Base-by-base conservation (phyloP, 1,140 invertebrate genomes). In the Drosophila arawakana region DNA sequence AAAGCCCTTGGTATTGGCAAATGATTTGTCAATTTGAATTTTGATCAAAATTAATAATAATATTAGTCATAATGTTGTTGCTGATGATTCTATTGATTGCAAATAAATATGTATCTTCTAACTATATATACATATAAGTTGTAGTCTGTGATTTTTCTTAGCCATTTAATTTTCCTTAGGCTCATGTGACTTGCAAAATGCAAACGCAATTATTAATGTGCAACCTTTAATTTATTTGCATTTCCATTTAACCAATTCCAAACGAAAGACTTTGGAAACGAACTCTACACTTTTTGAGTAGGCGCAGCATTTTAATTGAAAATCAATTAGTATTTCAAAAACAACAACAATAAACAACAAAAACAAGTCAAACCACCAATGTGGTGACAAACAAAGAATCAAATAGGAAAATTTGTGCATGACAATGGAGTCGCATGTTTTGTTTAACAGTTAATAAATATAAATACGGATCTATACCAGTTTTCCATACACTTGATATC, bases 181-280 rank as follows among this genome's bases (percentile, higher is more conserved):
- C 39, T 43, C 10, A 11, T 41, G n/a, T 18, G 13, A 13, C 46
- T 30, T 37, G 47, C 46, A 34, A 62, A 37, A 15, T 21, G n/a
- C 35, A 41, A 58, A 43, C 46, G 55, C 63, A 78, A 81, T 72
- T 72, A 81, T 44, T 25, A 18, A 8, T 52, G 77, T 65, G 59
- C 61, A 46, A 47, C 37, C 7, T 49, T 46, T 66, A 62, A 69
- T 76, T 76, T 67, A 76, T 81, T 66, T 21, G 57, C 61, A 59
- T 58, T 57, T 50, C 11, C 30, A 37, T 13, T 50, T 66, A 50
- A 52, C 7, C 57, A 47, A 61, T 68, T 35, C 59, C 44, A 65
- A 70, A 74, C 83, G 62, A 88, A 88, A 88, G 83, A 86, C 83
- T 83, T 15, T 65, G 63, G 30, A 74, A 47, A 74, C 80, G 77